Conservation (phyloP, 2,888 invertebrate genomes). For the Molorchus minor region DNA sequence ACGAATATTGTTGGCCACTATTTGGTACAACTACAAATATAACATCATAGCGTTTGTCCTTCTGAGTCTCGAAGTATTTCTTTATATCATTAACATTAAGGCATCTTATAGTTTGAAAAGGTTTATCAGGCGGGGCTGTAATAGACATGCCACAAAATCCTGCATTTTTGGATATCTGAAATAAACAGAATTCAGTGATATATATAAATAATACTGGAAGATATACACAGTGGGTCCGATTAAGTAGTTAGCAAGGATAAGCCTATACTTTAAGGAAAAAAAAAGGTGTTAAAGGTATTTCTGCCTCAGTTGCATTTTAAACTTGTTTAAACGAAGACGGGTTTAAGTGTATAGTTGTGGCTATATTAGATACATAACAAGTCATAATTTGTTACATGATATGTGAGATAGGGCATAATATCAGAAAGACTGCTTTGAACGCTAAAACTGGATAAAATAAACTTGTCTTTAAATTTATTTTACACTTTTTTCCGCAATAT, state of each 20-base stretch:
- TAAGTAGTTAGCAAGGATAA: not conserved
- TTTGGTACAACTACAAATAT: constrained; percentile 71
- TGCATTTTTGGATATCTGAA: constrained; percentile 27
- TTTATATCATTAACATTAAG: constrained; percentile 30
- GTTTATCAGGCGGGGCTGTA: constrained; percentile 6
- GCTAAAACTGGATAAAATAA: too few relatives aligned
- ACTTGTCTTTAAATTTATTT: too few relatives aligned
- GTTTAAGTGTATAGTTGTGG: not conserved
- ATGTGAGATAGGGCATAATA: too few relatives aligned
- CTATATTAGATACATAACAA: too few relatives aligned
- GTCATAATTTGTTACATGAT: too few relatives aligned
- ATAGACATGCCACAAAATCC: constrained; percentile 28
- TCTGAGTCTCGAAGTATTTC: constrained; percentile 34
- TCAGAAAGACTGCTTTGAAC: too few relatives aligned
- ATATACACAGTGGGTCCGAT: not conserved
- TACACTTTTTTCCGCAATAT: too few relatives aligned
- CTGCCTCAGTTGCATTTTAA: too few relatives aligned
- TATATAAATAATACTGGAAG: not conserved
- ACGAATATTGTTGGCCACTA: constrained; percentile 53
- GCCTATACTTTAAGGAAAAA: not conserved
- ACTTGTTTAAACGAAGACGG: too few relatives aligned
- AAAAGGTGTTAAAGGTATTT: not conserved
- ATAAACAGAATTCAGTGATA: constrained; percentile 65
- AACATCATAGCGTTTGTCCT: constrained; percentile 60
- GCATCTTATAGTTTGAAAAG: constrained; percentile 26